A percentile compares a stretch with the other conserved stretches of the same genome.
Evolutionary conservation across 1,140 invertebrate genomes (phyloP).

Genomic region (Hermetia illucens): DNA sequence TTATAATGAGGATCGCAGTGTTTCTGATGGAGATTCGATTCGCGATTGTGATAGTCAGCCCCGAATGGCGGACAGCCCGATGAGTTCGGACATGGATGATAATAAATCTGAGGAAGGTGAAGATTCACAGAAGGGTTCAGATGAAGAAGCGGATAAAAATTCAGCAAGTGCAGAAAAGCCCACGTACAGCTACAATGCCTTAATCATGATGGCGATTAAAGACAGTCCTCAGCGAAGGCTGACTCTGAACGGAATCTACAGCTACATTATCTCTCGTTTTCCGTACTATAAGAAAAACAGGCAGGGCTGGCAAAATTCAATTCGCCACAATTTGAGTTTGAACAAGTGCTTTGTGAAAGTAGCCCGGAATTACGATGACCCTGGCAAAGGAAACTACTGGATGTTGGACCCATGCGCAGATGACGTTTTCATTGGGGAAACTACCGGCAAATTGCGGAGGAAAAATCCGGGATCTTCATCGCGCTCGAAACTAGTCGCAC

Average conservation of each 20-base stretch:
- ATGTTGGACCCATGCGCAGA: constrained; percentile 87
- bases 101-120: constrained; percentile 19
- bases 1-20: too few species aligned
- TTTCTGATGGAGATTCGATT: background rate
- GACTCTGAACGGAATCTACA: constrained; percentile 96
- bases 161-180: constrained; percentile 64
- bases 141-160: constrained; percentile 20
- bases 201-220: constrained; percentile 99
- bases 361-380: constrained; percentile 82
- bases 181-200: constrained; percentile 93
- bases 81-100: constrained; percentile 19
- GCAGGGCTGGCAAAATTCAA: constrained; percentile 98
- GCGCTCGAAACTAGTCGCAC: constrained; percentile 69
- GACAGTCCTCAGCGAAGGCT: constrained; percentile 84
- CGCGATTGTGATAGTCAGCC: constrained; percentile 33
- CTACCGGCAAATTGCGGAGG: constrained; percentile 84
- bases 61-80: too few species aligned
- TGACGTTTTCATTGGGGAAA: constrained; percentile 95
- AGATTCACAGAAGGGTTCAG: too few species aligned
- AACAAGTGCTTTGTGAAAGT: constrained; percentile 99
- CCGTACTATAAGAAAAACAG: constrained; percentile 97
- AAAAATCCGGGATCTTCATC: constrained; percentile 77
- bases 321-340: constrained; percentile 89
- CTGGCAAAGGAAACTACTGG: constrained; percentile 93
- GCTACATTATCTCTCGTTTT: constrained; percentile 97